These are phyloP conservation scores for Sternotherus odoratus DNA, from an alignment of 2,797 vertebrate species.

Conservation along the genomic window DNA sequence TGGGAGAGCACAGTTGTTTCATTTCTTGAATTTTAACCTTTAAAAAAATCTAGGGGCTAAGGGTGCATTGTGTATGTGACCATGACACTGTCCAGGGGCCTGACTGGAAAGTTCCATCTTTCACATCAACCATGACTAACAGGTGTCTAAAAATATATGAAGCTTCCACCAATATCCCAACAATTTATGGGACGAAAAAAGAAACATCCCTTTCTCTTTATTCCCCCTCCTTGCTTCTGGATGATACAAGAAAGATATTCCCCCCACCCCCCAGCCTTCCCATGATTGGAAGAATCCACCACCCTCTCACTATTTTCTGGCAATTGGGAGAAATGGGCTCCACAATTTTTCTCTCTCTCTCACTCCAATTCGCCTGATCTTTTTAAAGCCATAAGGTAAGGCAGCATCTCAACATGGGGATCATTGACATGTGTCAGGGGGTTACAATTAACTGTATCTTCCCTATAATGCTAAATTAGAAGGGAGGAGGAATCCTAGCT, in stretches of 20 bases:
- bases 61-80: not conserved
- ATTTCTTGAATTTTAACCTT: too few relatives aligned
- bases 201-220: not conserved
- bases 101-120: not conserved
- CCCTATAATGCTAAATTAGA: not conserved
- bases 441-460: not conserved
- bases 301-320: not conserved
- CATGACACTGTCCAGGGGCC: not conserved
- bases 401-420: not conserved
- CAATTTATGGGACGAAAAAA: not conserved
- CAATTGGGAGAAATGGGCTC: not conserved
- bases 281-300: not conserved
- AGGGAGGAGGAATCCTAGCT: rapidly evolving
- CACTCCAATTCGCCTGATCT: not conserved
- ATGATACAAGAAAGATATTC: not conserved
- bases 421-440: rapidly evolving
- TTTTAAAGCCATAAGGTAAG: slow-evolving; percentile 43
- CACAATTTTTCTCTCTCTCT: not conserved
- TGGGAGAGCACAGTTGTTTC: slow-evolving; percentile 24
- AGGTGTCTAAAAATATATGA: rapidly evolving
- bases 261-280: rapidly evolving
- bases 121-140: not conserved
- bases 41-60: not conserved
- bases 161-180: not conserved
- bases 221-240: not conserved